Evolutionary conservation across 2,888 invertebrate species (phyloP), one percentile per base, ranked within the genome.

Genomic region (Tetropium fuscum): DNA sequence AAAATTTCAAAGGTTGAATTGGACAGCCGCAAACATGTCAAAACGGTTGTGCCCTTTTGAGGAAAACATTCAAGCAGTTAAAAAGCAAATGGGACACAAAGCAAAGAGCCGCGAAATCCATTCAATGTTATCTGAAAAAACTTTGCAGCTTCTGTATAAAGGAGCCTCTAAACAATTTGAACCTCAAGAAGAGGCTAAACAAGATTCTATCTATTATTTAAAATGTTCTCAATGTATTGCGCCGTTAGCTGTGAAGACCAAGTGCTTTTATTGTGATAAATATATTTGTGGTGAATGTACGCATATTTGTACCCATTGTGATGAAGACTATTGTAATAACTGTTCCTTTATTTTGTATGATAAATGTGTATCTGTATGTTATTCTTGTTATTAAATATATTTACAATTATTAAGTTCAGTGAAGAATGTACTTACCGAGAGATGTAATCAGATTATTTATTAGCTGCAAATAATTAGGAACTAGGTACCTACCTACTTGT

Each of bases 341-440:
- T 68, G 67, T 54, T 63, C 59, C n/a, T 68, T 68, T 59, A 55
- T 57, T 16, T 45, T 60, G 16, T 58, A 63, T 25, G 53, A 38
- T 20, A 47, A 59, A 20, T 55, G 45, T 51, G 45, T 34, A 19
- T 18, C 48, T 13, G 27, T 60, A 8, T 68, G 67, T 56, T 68
- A 63, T 58, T 65, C 67, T 15, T 68, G 67, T 56, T 68, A 63
- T 47, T 68, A 48, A 41, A n/a, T n/a, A n/a, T n/a, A n/a, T n/a
- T n/a, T n/a, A n/a, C n/a, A n/a, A n/a, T n/a, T n/a, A n/a, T n/a
- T n/a, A n/a, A n/a, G n/a, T n/a, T n/a, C n/a, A n/a, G n/a, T n/a
- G n/a, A n/a, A n/a, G n/a, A n/a, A n/a, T n/a, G n/a, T n/a, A n/a
- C n/a, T n/a, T n/a, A n/a, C n/a, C n/a, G n/a, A n/a, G n/a, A n/a